phyloP scores from a whole-genome alignment of 2,888 invertebrate species.

The Onthophagus sagittarius region DNA sequence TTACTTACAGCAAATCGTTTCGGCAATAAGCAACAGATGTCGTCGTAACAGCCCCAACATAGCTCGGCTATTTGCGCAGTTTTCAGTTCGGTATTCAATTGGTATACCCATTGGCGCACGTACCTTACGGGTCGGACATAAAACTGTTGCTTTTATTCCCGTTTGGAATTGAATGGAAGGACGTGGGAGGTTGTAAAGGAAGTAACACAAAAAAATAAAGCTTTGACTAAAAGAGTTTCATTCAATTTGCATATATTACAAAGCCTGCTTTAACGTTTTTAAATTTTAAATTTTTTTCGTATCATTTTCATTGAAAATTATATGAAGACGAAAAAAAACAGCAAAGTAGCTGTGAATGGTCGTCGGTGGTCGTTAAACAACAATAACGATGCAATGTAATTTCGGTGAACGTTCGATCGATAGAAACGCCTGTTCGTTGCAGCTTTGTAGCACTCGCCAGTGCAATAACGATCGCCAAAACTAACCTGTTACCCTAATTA shows the following conservation, averaged over 20 bases:
- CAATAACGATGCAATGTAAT: background rate
- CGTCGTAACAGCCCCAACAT: background rate
- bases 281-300: too few relatives aligned
- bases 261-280: too few relatives aligned
- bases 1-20: background rate
- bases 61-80: conserved; percentile 3
- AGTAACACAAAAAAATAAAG: background rate
- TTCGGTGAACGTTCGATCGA: background rate
- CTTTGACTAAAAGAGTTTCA: background rate
- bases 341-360: background rate
- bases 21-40: conserved; percentile 12
- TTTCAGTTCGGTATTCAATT: conserved; percentile 1
- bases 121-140: conserved; percentile 3
- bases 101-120: conserved; percentile 4
- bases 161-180: background rate
- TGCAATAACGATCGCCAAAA: background rate
- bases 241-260: too few relatives aligned
- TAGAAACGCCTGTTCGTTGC: background rate
- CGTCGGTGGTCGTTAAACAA: background rate
- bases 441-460: background rate
- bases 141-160: conserved; percentile 3
- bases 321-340: too few relatives aligned
- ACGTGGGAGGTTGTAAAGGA: background rate
- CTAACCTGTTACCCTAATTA: background rate
- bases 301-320: background rate